Conservation (phyloP, 2,797 vertebrate species). For the Anas bahamensis region DNA sequence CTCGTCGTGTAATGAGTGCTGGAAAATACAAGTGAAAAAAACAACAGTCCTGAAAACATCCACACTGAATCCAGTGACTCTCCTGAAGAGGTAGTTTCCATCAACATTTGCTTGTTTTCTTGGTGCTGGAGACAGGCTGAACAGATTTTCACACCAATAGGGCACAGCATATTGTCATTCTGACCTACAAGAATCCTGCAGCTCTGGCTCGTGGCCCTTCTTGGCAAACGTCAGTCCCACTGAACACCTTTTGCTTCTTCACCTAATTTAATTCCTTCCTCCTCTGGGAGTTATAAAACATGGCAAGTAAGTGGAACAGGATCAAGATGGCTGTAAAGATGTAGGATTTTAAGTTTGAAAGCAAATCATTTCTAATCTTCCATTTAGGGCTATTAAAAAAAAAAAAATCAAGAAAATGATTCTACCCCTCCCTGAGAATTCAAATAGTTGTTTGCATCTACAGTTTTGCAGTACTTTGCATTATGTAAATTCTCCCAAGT, state of each 20-base stretch:
- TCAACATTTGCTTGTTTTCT: background rate
- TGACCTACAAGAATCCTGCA: background rate
- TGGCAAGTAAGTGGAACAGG: background rate
- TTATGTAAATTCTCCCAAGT: background rate
- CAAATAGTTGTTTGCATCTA: background rate
- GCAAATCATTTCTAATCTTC: background rate
- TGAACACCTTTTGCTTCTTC: background rate
- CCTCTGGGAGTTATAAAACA: background rate
- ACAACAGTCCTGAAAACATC: background rate
- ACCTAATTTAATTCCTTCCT: background rate
- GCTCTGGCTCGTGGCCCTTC: constrained; percentile 1
- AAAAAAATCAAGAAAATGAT: background rate
- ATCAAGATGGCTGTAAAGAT: background rate
- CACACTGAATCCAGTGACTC: background rate
- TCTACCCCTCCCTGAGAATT: background rate
- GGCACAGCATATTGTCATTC: background rate
- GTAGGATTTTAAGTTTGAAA: background rate
- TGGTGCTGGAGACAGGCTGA: background rate
- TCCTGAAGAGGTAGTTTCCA: background rate
- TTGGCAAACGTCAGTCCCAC: background rate
- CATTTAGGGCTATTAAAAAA: background rate
- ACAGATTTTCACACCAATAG: constrained; percentile 22
- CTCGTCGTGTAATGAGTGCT: fast-evolving
- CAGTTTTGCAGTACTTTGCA: background rate
- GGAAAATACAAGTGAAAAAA: background rate